Base-by-base conservation (phyloP, 2,797 vertebrate genomes). In the Myiotriccus ornatus region DNA sequence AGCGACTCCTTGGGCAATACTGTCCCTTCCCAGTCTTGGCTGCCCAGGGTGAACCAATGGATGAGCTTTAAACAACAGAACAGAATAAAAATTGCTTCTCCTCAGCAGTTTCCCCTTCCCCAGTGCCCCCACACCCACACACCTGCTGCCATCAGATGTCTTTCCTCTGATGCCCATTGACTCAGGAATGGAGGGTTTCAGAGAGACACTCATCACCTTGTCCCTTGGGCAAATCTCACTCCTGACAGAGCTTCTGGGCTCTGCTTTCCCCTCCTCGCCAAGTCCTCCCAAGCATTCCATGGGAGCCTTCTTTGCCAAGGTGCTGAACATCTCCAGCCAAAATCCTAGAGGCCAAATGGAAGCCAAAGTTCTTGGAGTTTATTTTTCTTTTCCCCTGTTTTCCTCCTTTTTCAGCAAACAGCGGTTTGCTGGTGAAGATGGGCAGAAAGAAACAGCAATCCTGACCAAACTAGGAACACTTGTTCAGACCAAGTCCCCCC, bases 151-250 rank as follows among this genome's bases (percentile, higher is more conserved):
- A 14, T 57, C 14, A 22, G 30, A 39, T 13, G 22, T n/a, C 19
- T 41, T 28, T 49, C 52, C 44, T 76, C 77, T 64, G 53, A 27
- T 3, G 2, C 6, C 30, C 50, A 21, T 35, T 0, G 0, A 14
- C 53, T 43, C 65, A 8, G 7, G 21, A 27, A 35, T 5, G 46
- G n/a, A 67, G 32, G n/a, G 8, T 52, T 59, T 39, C 46, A 53
- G 47, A 37, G 52, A 74, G 17, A 37, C 39, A 53, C 50, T 64
- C 2, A 0, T 49, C 3, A 0, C 30, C 30, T 35, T 28, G 6
- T 67, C 53, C 35, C 46, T 25, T 12, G n/a, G 37, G 34, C 6
- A 27, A 41, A 14, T 2, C 5, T 10, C 8, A 0, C 23, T 59
- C 32, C 62, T 67, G 60, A 50, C 32, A 50, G 34, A 82, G 35